Conservation (phyloP, 2,888 invertebrate genomes). For the Corythucha ciliata region DNA sequence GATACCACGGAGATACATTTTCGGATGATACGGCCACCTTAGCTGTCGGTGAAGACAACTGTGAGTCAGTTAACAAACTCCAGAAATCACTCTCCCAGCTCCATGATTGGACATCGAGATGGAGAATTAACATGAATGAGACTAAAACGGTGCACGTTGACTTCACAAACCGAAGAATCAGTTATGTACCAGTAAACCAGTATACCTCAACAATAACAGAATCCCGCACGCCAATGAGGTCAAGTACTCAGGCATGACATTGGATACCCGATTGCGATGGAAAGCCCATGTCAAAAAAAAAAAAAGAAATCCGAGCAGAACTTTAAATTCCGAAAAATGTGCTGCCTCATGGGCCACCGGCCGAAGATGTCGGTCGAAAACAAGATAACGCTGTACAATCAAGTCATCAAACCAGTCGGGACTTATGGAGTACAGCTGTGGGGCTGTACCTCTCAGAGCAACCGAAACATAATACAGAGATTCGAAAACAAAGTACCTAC, state of each 20-base stretch:
- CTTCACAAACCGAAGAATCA: too few species aligned
- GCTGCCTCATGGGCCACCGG: neutral
- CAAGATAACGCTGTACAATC: neutral
- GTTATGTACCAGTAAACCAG: neutral
- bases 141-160: too few species aligned
- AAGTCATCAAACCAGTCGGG: neutral
- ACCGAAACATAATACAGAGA: neutral
- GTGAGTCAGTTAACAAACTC: too few species aligned
- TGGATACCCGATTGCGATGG: neutral
- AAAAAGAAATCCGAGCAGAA: too few species aligned
- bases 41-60: too few species aligned
- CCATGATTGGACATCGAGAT: too few species aligned
- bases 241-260: neutral
- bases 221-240: constrained; percentile 1
- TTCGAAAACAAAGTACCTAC: constrained; percentile 3
- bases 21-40: too few species aligned
- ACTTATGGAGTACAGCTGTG: neutral
- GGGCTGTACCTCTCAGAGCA: neutral
- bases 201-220: neutral
- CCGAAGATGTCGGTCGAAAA: neutral
- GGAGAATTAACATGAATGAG: too few species aligned
- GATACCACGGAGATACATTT: too few species aligned
- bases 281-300: constrained; percentile 5
- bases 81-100: too few species aligned
- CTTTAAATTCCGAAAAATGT: too few species aligned